Evolutionary conservation across 1,140 invertebrate species (phyloP).

Genomic region (Ooceraea biroi): DNA sequence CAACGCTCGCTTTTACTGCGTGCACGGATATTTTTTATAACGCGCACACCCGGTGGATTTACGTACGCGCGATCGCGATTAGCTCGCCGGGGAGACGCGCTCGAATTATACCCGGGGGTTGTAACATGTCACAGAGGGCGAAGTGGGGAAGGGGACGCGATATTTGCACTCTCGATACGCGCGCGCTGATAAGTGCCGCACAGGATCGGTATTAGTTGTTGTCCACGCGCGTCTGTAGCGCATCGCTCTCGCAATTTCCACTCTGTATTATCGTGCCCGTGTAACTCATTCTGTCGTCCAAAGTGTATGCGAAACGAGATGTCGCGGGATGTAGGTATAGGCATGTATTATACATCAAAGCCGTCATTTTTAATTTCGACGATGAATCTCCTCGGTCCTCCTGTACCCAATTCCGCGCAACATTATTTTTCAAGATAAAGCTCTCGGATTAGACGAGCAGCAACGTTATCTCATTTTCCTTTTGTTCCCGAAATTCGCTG

Average conservation of each 20-base stretch:
- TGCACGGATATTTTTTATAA: slow-evolving; percentile 55
- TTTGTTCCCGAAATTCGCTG: too few species aligned
- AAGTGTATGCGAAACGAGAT: background rate
- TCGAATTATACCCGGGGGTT: slow-evolving; percentile 12
- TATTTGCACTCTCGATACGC: slow-evolving; percentile 66
- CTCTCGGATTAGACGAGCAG: too few species aligned
- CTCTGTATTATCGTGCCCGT: background rate
- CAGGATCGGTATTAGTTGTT: slow-evolving; percentile 22
- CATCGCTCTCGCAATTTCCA: slow-evolving; percentile 27
- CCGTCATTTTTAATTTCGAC: too few species aligned
- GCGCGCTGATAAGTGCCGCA: slow-evolving; percentile 32
- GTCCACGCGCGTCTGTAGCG: background rate
- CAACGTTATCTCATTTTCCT: too few species aligned
- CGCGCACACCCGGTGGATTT: slow-evolving; percentile 47
- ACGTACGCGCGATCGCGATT: slow-evolving; percentile 37
- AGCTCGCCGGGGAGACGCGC: slow-evolving; percentile 27
- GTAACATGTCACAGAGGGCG: slow-evolving; percentile 38
- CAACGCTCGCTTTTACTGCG: too few species aligned
- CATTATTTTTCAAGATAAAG: too few species aligned
- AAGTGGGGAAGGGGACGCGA: background rate
- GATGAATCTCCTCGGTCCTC: too few species aligned
- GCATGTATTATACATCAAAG: too few species aligned
- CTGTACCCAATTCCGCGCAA: too few species aligned
- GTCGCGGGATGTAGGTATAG: too few species aligned
- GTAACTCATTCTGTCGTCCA: background rate